phyloP scores from a whole-genome alignment of 1,140 invertebrate species.

The Drosophila insularis region DNA sequence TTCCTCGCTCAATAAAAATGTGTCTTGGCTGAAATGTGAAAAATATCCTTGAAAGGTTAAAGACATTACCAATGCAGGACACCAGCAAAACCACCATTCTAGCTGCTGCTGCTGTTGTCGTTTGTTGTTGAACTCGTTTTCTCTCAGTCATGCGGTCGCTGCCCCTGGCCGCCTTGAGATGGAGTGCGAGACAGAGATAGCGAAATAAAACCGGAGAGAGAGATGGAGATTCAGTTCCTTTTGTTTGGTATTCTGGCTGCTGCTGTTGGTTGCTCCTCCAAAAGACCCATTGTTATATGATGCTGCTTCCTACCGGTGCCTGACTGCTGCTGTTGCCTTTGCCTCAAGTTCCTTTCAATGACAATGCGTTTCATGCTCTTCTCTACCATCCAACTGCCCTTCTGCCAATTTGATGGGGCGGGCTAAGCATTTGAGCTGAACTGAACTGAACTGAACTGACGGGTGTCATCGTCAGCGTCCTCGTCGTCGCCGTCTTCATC shows the following conservation, averaged over 20 bases:
- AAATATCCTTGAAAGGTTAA: constrained; percentile 81
- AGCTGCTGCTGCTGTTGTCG: constrained; percentile 13
- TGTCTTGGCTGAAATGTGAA: constrained; percentile 50
- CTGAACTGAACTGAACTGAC: constrained; percentile 12
- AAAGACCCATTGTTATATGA: constrained; percentile 41
- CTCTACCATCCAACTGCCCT: not conserved
- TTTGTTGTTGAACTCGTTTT: constrained; percentile 64
- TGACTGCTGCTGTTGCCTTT: constrained; percentile 28
- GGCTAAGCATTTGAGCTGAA: constrained; percentile 8
- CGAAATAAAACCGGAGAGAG: not conserved
- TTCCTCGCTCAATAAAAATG: constrained; percentile 42
- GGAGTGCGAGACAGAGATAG: not conserved
- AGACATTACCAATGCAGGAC: constrained; percentile 75
- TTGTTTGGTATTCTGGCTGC: constrained; percentile 10
- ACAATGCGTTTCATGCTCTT: constrained; percentile 63
- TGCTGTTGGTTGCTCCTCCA: constrained; percentile 10
- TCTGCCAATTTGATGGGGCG: constrained; percentile 15
- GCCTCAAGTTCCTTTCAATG: constrained; percentile 77
- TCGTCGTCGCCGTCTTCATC: constrained; percentile 24
- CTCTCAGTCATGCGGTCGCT: constrained; percentile 69
- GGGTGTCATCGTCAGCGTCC: constrained; percentile 8
- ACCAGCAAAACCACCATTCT: constrained; percentile 15
- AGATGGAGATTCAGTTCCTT: not conserved
- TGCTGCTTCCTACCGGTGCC: constrained; percentile 35
- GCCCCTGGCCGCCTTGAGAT: constrained; percentile 64